These are phyloP conservation scores for Campoletis raptor DNA, from an alignment of 2,888 invertebrate species.

Conservation along the genomic window DNA sequence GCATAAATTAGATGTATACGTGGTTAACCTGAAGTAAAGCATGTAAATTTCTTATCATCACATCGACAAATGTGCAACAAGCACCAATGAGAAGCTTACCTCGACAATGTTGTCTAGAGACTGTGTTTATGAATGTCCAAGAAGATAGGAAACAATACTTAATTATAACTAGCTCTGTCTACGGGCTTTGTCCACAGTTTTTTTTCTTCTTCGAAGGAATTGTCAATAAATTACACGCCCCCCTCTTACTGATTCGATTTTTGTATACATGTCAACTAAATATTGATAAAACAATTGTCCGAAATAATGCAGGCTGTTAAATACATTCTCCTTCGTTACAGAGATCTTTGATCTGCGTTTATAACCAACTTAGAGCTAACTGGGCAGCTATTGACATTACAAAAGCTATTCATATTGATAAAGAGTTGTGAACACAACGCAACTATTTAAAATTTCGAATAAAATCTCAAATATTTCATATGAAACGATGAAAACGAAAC, in stretches of 20 bases:
- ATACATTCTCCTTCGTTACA: no score
- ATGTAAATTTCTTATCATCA: background rate
- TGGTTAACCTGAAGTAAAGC: background rate
- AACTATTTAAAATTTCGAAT: background rate
- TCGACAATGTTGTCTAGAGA: background rate
- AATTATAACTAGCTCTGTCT: background rate
- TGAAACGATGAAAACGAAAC: background rate
- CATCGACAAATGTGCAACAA: background rate
- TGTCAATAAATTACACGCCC: no score
- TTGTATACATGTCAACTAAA: no score
- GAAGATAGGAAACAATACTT: background rate
- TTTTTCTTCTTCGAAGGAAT: no score
- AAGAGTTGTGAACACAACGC: background rate
- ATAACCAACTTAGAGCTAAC: no score
- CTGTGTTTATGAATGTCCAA: background rate
- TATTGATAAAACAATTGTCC: no score
- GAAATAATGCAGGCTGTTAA: no score
- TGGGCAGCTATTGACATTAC: no score
- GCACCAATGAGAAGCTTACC: background rate
- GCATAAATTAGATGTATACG: background rate
- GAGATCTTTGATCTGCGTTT: no score
- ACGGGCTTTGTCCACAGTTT: background rate
- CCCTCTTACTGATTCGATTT: no score
- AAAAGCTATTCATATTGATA: no score
- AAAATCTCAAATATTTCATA: background rate